Percentiles rank a stretch among this genome's conserved stretches.
Evolutionary conservation across 2,113 vertebrate genomes (phyloP).

Genomic region (Tachuris rubrigastra): DNA sequence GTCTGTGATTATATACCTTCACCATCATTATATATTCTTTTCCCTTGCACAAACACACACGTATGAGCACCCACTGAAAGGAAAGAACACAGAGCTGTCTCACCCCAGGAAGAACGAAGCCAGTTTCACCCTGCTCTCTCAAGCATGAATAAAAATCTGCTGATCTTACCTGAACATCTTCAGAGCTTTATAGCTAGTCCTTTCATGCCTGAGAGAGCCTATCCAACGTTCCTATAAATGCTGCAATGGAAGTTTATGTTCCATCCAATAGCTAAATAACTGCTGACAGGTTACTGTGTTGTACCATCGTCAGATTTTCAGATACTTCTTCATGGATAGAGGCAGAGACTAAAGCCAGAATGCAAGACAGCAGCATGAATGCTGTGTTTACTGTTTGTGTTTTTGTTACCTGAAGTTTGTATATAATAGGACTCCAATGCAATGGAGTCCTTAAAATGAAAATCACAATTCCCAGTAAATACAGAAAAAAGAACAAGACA

Average conservation of each 20-base stretch:
- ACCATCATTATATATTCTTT: neutral
- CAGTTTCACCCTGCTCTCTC: neutral
- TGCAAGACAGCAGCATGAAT: neutral
- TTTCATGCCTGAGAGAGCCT: conserved; percentile 18
- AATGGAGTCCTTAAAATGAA: neutral
- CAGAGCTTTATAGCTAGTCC: neutral
- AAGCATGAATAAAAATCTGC: conserved; percentile 10
- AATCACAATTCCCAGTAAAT: neutral
- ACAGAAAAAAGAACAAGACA: neutral
- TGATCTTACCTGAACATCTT: neutral
- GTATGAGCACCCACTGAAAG: neutral
- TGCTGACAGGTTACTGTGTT: neutral
- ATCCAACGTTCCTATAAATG: neutral
- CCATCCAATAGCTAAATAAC: conserved; percentile 4
- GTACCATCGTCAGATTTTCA: neutral
- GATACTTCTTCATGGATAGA: neutral
- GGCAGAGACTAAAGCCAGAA: neutral
- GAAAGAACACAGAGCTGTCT: neutral
- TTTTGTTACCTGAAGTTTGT: neutral
- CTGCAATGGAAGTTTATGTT: conserved; percentile 7
- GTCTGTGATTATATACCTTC: neutral
- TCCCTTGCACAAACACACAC: neutral
- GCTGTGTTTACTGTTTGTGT: neutral
- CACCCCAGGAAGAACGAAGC: neutral
- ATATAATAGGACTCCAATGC: neutral